These are phyloP conservation scores for Drosophila ogumai DNA, from an alignment of 1,140 invertebrate genomes.

Conservation along the genomic window DNA sequence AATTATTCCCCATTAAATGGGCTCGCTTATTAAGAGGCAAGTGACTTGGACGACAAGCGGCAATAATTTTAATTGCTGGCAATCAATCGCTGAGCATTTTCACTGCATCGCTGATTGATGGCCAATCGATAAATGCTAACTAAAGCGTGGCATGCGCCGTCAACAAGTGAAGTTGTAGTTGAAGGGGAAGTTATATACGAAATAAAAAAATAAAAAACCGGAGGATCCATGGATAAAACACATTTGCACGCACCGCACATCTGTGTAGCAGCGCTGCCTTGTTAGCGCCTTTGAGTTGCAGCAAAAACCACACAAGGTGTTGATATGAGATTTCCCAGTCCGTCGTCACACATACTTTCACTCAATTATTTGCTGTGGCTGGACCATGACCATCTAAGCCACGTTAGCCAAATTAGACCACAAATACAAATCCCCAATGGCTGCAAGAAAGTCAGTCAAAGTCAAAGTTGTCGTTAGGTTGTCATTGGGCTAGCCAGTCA, in stretches of 20 bases:
- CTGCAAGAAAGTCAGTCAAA: slow-evolving; percentile 28
- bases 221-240: not conserved
- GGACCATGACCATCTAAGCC: slow-evolving; percentile 50
- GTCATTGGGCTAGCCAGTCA: not conserved
- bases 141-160: slow-evolving; percentile 42
- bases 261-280: slow-evolving; percentile 6
- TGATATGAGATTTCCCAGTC: slow-evolving; percentile 16
- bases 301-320: slow-evolving; percentile 66
- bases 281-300: slow-evolving; percentile 22
- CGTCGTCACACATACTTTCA: slow-evolving; percentile 66
- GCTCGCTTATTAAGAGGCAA: slow-evolving; percentile 23
- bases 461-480: not conserved
- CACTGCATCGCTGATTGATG: slow-evolving; percentile 48
- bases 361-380: slow-evolving; percentile 74
- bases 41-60: slow-evolving; percentile 9
- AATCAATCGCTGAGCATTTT: slow-evolving; percentile 39
- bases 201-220: not conserved
- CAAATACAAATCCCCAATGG: slow-evolving; percentile 57
- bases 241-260: slow-evolving; percentile 24
- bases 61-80: slow-evolving; percentile 41
- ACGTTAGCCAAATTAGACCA: slow-evolving; percentile 66
- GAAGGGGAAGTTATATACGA: not conserved
- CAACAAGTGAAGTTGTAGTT: slow-evolving; percentile 8
- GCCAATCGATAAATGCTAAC: slow-evolving; percentile 32
- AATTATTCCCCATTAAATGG: slow-evolving; percentile 50